Evolutionary conservation across 2,888 invertebrate species (phyloP), one percentile per base, ranked within the genome.

Genomic region (Punctoribates punctum): DNA sequence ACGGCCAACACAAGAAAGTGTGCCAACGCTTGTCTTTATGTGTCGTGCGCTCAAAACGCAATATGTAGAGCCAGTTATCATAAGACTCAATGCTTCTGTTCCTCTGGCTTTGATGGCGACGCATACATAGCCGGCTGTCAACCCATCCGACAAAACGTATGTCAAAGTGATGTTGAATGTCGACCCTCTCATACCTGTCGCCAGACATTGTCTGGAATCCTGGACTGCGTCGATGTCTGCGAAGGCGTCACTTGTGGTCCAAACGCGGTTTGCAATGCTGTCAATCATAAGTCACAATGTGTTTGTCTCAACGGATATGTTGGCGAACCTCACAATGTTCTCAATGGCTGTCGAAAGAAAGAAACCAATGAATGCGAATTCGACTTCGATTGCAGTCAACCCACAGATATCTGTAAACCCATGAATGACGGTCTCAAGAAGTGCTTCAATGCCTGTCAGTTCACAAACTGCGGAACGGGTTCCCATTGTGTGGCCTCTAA

Each of bases 241-340:
- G 78, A 77, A 62, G 78, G 73, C 76, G 79, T 80, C 27, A 73
- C 79, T 75, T 77, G 81, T 78, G 93, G 93, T 25, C 90, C 91
- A 1, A 91, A 93, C 83, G 90, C 93, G 0, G 88, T 90, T 78
- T 93, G 93, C 81, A 90, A 90, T 83, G 86, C 91, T 78, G 86
- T 90, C 79, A 88, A 88, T 51, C 90, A 89, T 81, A 79, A 89
- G 87, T 81, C 92, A 90, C 76, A 90, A 0, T 93, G 93, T 82
- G 90, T 91, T 0, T 93, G 93, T 82, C 84, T 90, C 73, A 88
- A 89, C 17, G 89, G 90, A 81, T 92, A 89, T 81, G 88, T 89
- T 57, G 93, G 92, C 17, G 87, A 81, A 79, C 81, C 82, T 6
- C 79, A 77, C 74, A 79, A 81, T 70, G 76, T 74, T 2, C 65